Evolutionary conservation across 2,113 vertebrate species (phyloP).

Genomic region (Potamarius usumacintae): DNA sequence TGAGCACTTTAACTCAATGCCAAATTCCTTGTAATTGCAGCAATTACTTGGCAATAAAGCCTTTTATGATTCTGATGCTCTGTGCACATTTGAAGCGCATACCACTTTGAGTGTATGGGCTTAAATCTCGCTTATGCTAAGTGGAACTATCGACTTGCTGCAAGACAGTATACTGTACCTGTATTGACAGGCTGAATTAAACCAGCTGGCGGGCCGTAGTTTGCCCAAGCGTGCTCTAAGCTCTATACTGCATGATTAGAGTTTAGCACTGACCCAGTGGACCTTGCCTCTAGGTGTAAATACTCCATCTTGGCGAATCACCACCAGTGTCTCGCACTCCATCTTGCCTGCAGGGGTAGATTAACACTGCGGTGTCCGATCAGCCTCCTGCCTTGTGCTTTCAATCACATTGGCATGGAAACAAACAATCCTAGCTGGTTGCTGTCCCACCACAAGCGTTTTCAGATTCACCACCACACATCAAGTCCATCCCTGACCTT

Average conservation of each 20-base stretch:
- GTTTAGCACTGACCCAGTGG: conserved; percentile 35
- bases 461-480: conserved; percentile 29
- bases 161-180: not conserved
- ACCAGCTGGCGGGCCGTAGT: not conserved
- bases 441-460: not conserved
- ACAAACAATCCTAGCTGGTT: conserved; percentile 18
- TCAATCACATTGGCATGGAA: conserved; percentile 31
- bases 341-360: conserved; percentile 41
- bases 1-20: too few relatives aligned
- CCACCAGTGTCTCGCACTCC: not conserved
- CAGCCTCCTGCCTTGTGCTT: conserved; percentile 27
- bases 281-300: conserved; percentile 35
- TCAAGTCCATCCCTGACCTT: conserved; percentile 36
- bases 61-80: too few relatives aligned
- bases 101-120: not conserved
- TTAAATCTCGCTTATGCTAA: not conserved
- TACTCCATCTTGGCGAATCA: conserved; percentile 46
- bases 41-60: too few relatives aligned
- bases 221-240: not conserved
- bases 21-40: too few relatives aligned
- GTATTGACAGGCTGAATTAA: not conserved
- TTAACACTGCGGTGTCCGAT: conserved; percentile 40
- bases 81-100: not conserved
- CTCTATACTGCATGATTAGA: conserved; percentile 26
- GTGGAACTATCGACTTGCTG: not conserved